Percentiles rank a stretch among this genome's conserved stretches.
These are phyloP conservation scores for Tenebrio molitor DNA, from an alignment of 1,140 invertebrate species.

Conservation along the genomic window DNA sequence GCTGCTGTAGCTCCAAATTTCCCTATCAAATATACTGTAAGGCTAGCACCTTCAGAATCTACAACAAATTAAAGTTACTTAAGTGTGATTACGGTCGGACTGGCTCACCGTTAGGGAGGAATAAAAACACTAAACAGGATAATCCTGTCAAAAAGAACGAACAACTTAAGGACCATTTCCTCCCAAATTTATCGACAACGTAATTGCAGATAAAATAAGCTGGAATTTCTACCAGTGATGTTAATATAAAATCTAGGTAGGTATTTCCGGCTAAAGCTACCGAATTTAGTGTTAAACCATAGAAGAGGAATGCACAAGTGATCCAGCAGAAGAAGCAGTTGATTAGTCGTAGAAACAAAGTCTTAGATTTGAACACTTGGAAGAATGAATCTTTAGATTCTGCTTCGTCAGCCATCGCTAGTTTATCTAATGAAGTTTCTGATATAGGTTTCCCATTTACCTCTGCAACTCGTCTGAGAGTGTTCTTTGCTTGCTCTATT, in stretches of 20 bases:
- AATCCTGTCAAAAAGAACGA: slow-evolving; percentile 73
- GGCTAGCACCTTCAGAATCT: slow-evolving; percentile 46
- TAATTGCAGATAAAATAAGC: slow-evolving; percentile 76
- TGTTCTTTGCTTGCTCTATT: slow-evolving; percentile 66
- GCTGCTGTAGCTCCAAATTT: slow-evolving; percentile 81
- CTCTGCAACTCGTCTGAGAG: slow-evolving; percentile 64
- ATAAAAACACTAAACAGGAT: slow-evolving; percentile 54
- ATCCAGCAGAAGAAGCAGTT: slow-evolving; percentile 78
- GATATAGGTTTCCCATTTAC: slow-evolving; percentile 74
- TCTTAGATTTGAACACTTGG: slow-evolving; percentile 69
- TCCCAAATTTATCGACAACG: slow-evolving; percentile 73
- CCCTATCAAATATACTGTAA: slow-evolving; percentile 77
- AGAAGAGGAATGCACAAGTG: slow-evolving; percentile 80
- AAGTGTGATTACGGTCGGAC: neutral
- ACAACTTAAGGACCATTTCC: slow-evolving; percentile 71
- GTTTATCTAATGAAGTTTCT: slow-evolving; percentile 67
- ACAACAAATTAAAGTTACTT: slow-evolving; percentile 9
- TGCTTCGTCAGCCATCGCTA: neutral
- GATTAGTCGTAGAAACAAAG: slow-evolving; percentile 72
- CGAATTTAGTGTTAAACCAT: slow-evolving; percentile 83
- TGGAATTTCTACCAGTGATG: slow-evolving; percentile 78
- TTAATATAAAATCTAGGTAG: slow-evolving; percentile 79
- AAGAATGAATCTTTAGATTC: slow-evolving; percentile 65
- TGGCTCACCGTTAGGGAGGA: slow-evolving; percentile 42
- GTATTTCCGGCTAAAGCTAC: slow-evolving; percentile 79